Percentiles rank a stretch among this genome's conserved stretches.
These are phyloP conservation scores for Chlorospingus semifuscus DNA, from an alignment of 2,797 vertebrate genomes.

Conservation along the genomic window DNA sequence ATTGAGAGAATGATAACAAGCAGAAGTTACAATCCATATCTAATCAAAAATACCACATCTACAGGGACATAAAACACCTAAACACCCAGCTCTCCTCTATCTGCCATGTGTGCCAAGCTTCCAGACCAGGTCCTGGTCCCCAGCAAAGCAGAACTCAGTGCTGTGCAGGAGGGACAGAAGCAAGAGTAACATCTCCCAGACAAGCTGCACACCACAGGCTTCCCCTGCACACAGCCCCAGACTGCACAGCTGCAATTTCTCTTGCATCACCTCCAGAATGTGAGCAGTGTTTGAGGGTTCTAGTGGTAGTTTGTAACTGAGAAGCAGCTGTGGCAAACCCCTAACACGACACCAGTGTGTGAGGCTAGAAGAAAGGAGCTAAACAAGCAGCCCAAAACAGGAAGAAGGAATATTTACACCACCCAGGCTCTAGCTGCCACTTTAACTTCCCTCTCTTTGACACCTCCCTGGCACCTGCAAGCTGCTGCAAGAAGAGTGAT, in stretches of 20 bases:
- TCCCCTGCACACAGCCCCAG: neutral
- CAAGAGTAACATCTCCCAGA: neutral
- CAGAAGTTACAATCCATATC: neutral
- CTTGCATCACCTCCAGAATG: neutral
- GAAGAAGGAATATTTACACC: neutral
- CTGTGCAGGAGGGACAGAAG: neutral
- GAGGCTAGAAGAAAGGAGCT: neutral
- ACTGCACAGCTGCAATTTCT: neutral
- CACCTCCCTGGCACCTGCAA: neutral
- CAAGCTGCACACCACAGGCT: neutral
- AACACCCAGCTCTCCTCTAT: neutral
- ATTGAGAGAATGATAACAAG: neutral
- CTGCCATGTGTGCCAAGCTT: neutral
- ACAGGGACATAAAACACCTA: neutral
- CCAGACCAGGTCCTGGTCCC: neutral
- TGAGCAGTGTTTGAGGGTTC: neutral
- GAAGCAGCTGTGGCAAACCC: neutral
- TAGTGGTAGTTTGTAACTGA: neutral
- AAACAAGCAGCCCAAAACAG: neutral
- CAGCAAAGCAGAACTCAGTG: neutral
- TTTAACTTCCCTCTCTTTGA: neutral
- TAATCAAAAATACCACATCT: neutral
- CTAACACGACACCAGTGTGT: neutral
- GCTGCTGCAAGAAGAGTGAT: neutral
- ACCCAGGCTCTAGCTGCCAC: neutral